Base-by-base conservation (phyloP, 2,113 vertebrate species). In the Orthonyx spaldingii region DNA sequence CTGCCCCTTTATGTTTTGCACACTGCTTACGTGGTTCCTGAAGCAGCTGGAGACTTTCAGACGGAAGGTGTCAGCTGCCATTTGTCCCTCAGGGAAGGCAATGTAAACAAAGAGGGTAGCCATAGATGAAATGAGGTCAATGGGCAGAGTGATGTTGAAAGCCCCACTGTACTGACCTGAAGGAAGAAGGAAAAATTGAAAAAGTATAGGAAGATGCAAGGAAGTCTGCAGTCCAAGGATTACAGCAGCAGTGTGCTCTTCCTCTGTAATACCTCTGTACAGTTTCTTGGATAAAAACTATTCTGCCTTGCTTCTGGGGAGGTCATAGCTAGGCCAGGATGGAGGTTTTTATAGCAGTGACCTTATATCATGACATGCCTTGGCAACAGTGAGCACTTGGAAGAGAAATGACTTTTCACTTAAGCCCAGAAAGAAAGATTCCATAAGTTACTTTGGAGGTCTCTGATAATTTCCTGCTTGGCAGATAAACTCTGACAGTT, bases 71-170 rank as follows among this genome's bases (percentile, higher is more conserved):
- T 99, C 98, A 11, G 98, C 98, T 71, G 98, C 97, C 23, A 94
- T 49, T 93, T 98, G 98, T 55, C 98, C 98, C 37, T 78, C 93
- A 56, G 98, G 97, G 87, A 98, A 97, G 89, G 98, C 28, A 10
- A 95, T 97, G 93, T 98, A 98, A 52, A 98, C 95, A 23, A 98
- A 96, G 89, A 98, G 96, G 81, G 98, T 98, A 57, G 98, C 98
- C 69, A 94, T 53, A 2, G 98, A 98, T 21, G 98, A 97, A 88
- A 98, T 76, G 9, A 96, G 52, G 28, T 96, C 94, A 52, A 92
- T 41, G 13, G 69, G 65, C 42, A 99, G 95, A 2, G 79, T 18
- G 14, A 99, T 7, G 1, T 74, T 93, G 64, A 98, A 37, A 87
- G 89, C 53, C 8, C 98, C 98, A 61, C 65, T 90, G 27, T 94